These are phyloP conservation scores for Trichechus manatus DNA, from an alignment of 2,113 vertebrate species.

Conservation along the genomic window DNA sequence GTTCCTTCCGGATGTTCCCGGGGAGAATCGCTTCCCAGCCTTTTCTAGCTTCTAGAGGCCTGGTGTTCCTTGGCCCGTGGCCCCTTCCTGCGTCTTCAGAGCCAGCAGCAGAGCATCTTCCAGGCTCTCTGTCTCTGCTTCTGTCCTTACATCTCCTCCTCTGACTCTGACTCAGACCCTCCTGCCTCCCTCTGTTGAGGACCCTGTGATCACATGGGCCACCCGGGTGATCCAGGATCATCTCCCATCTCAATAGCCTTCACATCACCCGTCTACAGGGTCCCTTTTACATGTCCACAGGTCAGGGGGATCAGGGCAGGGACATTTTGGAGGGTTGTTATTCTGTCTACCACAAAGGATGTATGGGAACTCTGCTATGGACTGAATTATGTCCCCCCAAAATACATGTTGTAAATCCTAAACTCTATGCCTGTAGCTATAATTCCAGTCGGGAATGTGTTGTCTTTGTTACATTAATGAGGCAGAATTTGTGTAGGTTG, in stretches of 20 bases:
- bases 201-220: background rate
- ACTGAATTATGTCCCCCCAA: no score
- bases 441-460: background rate
- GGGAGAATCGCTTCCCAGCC: accelerated
- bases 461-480: background rate
- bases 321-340: background rate
- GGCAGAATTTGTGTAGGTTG: no score
- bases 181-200: background rate
- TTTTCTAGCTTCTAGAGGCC: background rate
- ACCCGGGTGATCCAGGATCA: background rate
- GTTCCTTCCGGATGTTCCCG: accelerated
- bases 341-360: background rate
- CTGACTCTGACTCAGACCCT: no score
- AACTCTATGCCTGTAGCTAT: no score
- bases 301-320: accelerated
- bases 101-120: background rate
- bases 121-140: background rate
- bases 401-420: no score
- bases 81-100: background rate
- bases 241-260: background rate
- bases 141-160: background rate
- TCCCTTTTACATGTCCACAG: background rate
- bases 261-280: background rate
- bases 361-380: background rate
- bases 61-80: accelerated